A percentile compares a stretch with the other conserved stretches of the same genome.
Evolutionary conservation across 2,113 vertebrate genomes (phyloP).

Genomic region (Aptenodytes patagonicus): DNA sequence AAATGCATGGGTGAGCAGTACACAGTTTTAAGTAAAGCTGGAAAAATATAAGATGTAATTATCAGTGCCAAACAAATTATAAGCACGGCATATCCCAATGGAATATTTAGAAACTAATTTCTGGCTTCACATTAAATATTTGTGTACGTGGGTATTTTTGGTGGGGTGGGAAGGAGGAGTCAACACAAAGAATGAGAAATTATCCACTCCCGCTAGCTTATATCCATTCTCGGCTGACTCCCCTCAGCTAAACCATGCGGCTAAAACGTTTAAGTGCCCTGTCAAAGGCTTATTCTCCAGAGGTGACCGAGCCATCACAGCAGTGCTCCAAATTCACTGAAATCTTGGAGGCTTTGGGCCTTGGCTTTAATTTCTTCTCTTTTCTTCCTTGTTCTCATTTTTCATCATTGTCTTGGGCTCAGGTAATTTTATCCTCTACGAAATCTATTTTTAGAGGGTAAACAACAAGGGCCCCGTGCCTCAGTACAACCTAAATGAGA

Average conservation of each 20-base stretch:
- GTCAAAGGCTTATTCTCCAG: conserved; percentile 35
- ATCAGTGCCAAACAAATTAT: conserved; percentile 80
- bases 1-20: conserved; percentile 76
- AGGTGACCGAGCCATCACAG: conserved; percentile 18
- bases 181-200: background rate
- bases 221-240: background rate
- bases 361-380: conserved; percentile 1
- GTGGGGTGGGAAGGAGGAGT: background rate
- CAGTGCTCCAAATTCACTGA: background rate
- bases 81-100: conserved; percentile 70
- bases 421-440: conserved; percentile 11
- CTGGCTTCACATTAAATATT: conserved; percentile 74
- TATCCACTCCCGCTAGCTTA: background rate
- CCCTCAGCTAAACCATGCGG: background rate
- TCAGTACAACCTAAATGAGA: conserved; percentile 21
- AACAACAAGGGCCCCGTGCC: background rate
- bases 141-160: conserved; percentile 67
- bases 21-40: conserved; percentile 79
- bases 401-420: background rate
- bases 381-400: conserved; percentile 21
- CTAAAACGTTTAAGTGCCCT: conserved; percentile 16
- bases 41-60: conserved; percentile 76
- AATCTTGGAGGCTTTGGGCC: background rate
- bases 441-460: conserved; percentile 51
- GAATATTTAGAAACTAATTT: conserved; percentile 78